phyloP scores from a whole-genome alignment of 2,113 vertebrate species.

The Parotia lawesii region DNA sequence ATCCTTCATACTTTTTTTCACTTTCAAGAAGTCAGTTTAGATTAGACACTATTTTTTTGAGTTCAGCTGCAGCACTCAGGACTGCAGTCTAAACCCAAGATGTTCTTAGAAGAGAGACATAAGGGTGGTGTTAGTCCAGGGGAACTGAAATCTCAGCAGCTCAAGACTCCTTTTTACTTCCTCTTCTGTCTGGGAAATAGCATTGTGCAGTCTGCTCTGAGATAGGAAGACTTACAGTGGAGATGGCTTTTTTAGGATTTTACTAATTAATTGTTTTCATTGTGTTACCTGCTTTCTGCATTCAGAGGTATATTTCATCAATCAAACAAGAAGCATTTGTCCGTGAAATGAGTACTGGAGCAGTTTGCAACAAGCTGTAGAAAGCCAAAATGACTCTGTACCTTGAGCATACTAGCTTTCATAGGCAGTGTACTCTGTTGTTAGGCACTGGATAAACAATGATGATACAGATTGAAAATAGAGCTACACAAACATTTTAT shows the following conservation, averaged over 20 bases:
- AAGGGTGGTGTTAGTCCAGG: not conserved
- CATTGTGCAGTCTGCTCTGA: not conserved
- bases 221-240: fast-evolving
- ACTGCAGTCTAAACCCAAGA: not conserved
- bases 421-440: not conserved
- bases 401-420: not conserved
- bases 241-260: not conserved
- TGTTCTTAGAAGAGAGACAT: not conserved
- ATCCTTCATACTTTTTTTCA: not conserved
- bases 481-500: not conserved
- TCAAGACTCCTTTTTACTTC: not conserved
- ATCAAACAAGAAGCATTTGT: not conserved
- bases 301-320: not conserved
- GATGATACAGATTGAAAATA: not conserved
- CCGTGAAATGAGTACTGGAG: not conserved
- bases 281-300: not conserved
- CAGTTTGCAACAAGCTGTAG: not conserved
- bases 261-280: not conserved
- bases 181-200: not conserved
- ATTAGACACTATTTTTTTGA: not conserved
- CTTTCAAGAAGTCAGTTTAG: not conserved
- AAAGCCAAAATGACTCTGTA: not conserved
- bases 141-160: not conserved
- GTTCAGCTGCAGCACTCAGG: not conserved
- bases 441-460: not conserved